Conservation (phyloP, 2,113 vertebrate genomes). For the Psephotus haematonotus region DNA sequence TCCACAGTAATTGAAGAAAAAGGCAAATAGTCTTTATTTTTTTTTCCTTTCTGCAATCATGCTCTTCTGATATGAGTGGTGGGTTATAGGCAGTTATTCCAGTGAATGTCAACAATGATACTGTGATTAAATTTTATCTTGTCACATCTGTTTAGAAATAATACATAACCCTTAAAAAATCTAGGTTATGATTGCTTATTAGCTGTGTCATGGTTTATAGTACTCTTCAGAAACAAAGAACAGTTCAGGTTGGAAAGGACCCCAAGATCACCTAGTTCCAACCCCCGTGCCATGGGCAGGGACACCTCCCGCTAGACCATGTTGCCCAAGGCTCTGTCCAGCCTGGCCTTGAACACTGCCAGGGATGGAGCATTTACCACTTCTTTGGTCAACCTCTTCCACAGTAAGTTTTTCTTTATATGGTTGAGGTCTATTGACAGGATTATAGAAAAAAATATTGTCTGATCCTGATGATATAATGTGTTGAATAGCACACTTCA, state of each 20-base stretch:
- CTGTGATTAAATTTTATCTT: constrained; percentile 48
- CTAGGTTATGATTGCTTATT: constrained; percentile 6
- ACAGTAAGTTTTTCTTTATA: background rate
- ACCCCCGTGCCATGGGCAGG: background rate
- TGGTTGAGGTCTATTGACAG: background rate
- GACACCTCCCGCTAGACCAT: background rate
- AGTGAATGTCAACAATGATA: constrained; percentile 23
- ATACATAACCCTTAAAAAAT: background rate
- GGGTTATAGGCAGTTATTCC: constrained; percentile 17
- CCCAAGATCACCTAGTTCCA: background rate
- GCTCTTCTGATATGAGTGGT: background rate
- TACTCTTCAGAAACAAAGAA: background rate
- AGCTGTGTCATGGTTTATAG: background rate
- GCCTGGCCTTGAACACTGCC: background rate
- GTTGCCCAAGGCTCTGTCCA: background rate
- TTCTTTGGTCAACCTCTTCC: background rate
- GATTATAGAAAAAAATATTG: background rate
- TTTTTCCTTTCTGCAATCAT: background rate
- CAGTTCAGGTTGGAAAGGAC: background rate
- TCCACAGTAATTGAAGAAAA: constrained; percentile 1
- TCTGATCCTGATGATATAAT: background rate
- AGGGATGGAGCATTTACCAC: background rate
- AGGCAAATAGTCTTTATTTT: background rate
- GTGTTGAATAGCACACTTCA: background rate
- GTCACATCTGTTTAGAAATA: constrained; percentile 43